Evolutionary conservation across 2,888 invertebrate genomes (phyloP), one percentile per base, ranked within the genome.

Genomic region (Gymnosoma rotundatum): DNA sequence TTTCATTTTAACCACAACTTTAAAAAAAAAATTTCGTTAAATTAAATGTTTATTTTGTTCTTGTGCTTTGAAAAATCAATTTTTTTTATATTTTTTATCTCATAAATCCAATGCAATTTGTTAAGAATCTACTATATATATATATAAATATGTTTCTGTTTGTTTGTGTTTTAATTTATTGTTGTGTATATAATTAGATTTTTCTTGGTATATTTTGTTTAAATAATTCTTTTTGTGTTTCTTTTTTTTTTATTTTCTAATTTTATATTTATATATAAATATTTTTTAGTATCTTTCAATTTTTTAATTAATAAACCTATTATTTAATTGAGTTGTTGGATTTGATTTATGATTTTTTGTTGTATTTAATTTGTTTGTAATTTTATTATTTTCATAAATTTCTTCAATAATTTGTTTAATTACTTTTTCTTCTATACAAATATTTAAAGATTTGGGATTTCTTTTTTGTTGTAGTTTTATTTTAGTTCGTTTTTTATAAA

Each of bases 271-370:
- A 50, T 66, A 12, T 58, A 18, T 72, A 38, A 16, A n/a, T 66
- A 36, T 16, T 48, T 61, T 54, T 42, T 67, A 42, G 16, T 58
- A 56, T 70, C 70, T 64, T 32, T 32, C 32, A 2, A 5, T 32
- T 32, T 32, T 32, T 32, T 5, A 32, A 32, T 32, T 2, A 8
- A 80, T 78, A 78, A 81, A 81, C 81, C 84, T 84, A 84, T 78
- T 81, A 58, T 70, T 70, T 84, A 84, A 84, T 84, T 84, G 84
- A 84, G 84, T 84, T 84, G 84, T 81, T 81, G 60, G 74, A 78
- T 84, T 84, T 84, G 84, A 84, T 81, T 84, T 84, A 58, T 70
- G 81, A 78, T 78, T 75, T 36, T 63, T 69, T 73, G 61, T 67
- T 56, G 64, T 61, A 52, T 66, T 61, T 83, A 48, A 42, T 70